Evolutionary conservation across 64 coral and sea anemone genomes (phyloP), one percentile per base, ranked within the genome.

Genomic region (Cladopsammia gracilis): DNA sequence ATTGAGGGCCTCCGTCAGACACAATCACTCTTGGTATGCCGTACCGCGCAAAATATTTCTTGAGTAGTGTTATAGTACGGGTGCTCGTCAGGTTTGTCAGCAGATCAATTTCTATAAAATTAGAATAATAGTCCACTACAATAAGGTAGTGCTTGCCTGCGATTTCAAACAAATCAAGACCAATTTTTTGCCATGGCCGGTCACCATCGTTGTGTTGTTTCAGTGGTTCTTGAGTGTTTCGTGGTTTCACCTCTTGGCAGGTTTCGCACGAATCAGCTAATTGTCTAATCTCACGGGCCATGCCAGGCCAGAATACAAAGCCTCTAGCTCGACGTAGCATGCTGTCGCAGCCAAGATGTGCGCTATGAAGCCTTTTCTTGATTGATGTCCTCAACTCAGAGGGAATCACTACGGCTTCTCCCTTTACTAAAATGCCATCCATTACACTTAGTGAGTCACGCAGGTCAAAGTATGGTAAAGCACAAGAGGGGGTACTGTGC

Each of bases 381-480:
- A n/a, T n/a, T n/a, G n/a, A n/a, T n/a, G n/a, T n/a, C n/a, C n/a
- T n/a, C n/a, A n/a, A n/a, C n/a, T n/a, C n/a, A n/a, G n/a, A n/a
- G n/a, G n/a, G n/a, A n/a, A n/a, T n/a, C n/a, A n/a, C n/a, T 64
- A 11, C 20, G 10, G 80, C 83, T 86, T 86, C 65, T 70, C 60
- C 62, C 57, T 68, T 71, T 46, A 48, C 1, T 11, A 68, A 20
- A 18, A 66, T 70, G 7, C 65, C 61, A 86, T 68, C 83, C 45
- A 67, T n/a, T 50, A 56, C 62, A 78, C 58, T 68, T 68, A 90
- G 54, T 20, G 43, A 80, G 75, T 79, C 76, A 82, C 76, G 76
- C 14, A 81, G 11, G 19, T 90, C 46, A 78, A 90, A 80, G 24
- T 79, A 90, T 12, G 88, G 46, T 34, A 71, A 34, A 4, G 89